phyloP scores from a whole-genome alignment of 2,888 invertebrate species.

The Fissipunctia ypsillon region DNA sequence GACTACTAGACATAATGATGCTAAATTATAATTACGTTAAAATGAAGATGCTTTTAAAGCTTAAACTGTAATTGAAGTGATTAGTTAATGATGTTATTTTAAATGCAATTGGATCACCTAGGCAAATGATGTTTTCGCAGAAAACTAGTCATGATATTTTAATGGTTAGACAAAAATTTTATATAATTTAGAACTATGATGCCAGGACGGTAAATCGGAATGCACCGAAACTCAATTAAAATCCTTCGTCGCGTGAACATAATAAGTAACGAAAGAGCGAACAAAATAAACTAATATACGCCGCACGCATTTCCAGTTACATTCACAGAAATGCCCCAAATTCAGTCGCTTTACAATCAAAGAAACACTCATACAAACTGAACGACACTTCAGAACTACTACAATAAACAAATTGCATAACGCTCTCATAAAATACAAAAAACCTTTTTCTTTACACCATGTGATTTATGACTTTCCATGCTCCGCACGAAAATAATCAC shows the following conservation, averaged over 20 bases:
- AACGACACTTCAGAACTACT: conserved; percentile 66
- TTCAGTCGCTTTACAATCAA: conserved; percentile 45
- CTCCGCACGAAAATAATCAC: conserved; percentile 64
- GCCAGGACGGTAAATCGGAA: conserved; percentile 9
- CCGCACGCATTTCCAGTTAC: conserved; percentile 25
- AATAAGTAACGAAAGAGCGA: conserved; percentile 22
- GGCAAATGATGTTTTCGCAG: background rate
- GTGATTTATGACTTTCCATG: conserved; percentile 79
- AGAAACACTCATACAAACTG: conserved; percentile 52
- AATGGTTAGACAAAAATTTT: background rate
- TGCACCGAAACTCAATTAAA: conserved; percentile 3
- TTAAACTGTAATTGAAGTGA: background rate
- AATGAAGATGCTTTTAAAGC: background rate
- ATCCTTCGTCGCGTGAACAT: background rate
- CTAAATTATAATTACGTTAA: conserved; percentile 20
- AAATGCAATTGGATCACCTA: conserved; percentile 33
- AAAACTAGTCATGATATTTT: background rate
- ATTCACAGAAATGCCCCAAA: conserved; percentile 43
- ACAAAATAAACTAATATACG: conserved; percentile 26
- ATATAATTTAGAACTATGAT: background rate
- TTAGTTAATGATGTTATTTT: conserved; percentile 28
- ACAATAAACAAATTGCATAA: conserved; percentile 79
- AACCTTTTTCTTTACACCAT: conserved; percentile 75
- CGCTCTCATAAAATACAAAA: conserved; percentile 77
- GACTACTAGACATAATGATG: conserved; percentile 6